These are phyloP conservation scores for Sisyra terminalis DNA, from an alignment of 2,888 invertebrate genomes.

Conservation along the genomic window DNA sequence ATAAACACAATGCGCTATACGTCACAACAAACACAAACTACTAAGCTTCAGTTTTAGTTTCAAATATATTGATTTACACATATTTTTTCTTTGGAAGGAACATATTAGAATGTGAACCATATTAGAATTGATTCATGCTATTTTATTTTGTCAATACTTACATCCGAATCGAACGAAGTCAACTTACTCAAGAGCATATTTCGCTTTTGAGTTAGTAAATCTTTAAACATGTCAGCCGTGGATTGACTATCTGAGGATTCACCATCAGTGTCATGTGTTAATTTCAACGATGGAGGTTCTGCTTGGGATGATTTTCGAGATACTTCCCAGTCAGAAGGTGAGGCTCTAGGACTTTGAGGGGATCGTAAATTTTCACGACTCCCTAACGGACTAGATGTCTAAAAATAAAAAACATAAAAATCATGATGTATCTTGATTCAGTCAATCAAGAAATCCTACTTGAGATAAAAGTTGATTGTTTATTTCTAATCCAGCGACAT, in stretches of 20 bases:
- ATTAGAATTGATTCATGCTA: not conserved
- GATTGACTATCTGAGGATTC: constrained; percentile 52
- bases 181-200: constrained; percentile 73
- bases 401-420: constrained; percentile 19
- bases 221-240: constrained; percentile 84
- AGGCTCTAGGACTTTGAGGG: constrained; percentile 39
- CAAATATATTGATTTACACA: not conserved
- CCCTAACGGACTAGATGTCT: constrained; percentile 49
- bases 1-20: constrained; percentile 22
- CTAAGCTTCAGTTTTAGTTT: not conserved
- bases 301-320: constrained; percentile 53
- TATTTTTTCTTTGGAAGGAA: no score
- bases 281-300: constrained; percentile 42
- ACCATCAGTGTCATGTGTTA: constrained; percentile 40
- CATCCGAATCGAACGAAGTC: constrained; percentile 82
- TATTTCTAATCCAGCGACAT: constrained; percentile 28
- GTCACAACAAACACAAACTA: constrained; percentile 3
- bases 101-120: no score
- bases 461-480: constrained; percentile 16
- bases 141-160: constrained; percentile 32
- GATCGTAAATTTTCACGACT: constrained; percentile 51
- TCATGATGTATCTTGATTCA: not conserved
- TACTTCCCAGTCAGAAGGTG: constrained; percentile 31
- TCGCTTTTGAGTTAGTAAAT: constrained; percentile 84
- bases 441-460: constrained; percentile 14